phyloP scores from a whole-genome alignment of 2,797 vertebrate genomes.

The Discoglossus pictus region DNA sequence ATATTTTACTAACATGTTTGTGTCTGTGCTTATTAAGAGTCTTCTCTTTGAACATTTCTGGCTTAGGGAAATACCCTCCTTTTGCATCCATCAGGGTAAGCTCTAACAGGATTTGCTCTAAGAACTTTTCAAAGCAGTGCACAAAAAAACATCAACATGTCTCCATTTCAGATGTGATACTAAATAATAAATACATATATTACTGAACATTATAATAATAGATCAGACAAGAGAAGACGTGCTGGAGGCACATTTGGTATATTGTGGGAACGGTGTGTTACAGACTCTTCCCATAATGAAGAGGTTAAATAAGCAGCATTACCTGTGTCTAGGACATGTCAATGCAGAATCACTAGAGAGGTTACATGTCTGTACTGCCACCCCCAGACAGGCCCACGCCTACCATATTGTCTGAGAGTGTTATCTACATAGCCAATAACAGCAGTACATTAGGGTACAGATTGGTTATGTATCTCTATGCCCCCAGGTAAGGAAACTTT shows the following conservation, averaged over 20 bases:
- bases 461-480: too few relatives aligned
- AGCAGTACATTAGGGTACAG: too few relatives aligned
- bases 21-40: constrained; percentile 12
- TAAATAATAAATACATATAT: constrained; percentile 1
- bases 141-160: constrained; percentile 31
- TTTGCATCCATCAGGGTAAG: constrained; percentile 25
- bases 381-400: constrained; percentile 32
- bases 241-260: constrained; percentile 17
- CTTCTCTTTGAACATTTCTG: constrained; percentile 43
- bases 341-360: constrained; percentile 1
- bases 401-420: neutral
- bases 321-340: constrained; percentile 20
- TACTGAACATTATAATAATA: constrained; percentile 5
- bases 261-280: constrained; percentile 6
- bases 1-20: constrained; percentile 22
- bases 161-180: neutral
- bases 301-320: constrained; percentile 19
- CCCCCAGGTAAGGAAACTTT: too few relatives aligned
- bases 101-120: constrained; percentile 46
- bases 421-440: neutral
- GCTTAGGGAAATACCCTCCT: constrained; percentile 41
- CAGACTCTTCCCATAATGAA: neutral
- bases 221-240: constrained; percentile 3
- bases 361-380: constrained; percentile 19
- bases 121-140: constrained; percentile 26